Percentiles rank a stretch among this genome's conserved stretches.
These are phyloP conservation scores for Astropecten irregularis DNA, from an alignment of 53 echinoderm and acorn worm genomes.

Conservation along the genomic window DNA sequence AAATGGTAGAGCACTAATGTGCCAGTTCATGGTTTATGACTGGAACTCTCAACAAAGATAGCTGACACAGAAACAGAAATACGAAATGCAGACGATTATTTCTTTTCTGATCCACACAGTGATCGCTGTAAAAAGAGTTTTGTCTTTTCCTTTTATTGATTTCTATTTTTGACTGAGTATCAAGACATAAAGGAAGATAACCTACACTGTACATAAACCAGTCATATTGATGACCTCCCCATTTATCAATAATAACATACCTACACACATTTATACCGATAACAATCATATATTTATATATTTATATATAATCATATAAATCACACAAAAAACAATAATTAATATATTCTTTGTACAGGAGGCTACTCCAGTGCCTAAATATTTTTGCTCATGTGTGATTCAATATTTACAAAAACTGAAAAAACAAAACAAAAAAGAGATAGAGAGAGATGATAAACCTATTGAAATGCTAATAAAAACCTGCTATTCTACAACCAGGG, in stretches of 20 bases:
- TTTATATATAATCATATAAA: conserved; percentile 58
- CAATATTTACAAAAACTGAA: conserved; percentile 44
- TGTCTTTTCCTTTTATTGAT: conserved; percentile 42
- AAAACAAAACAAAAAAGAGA: neutral
- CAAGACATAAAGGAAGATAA: conserved; percentile 4
- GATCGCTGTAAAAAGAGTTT: conserved; percentile 40
- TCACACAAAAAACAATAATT: conserved; percentile 54
- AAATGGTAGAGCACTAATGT: no score
- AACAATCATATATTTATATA: conserved; percentile 61
- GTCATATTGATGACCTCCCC: neutral
- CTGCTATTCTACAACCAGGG: no score
- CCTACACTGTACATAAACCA: conserved; percentile 44
- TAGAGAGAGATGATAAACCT: neutral
- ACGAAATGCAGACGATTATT: no score
- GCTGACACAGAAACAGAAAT: no score
- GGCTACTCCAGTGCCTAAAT: conserved; percentile 18
- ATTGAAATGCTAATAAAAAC: no score
- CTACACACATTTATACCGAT: conserved; percentile 19
- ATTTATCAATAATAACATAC: conserved; percentile 2
- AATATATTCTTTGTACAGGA: conserved; percentile 52
- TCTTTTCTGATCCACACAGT: conserved; percentile 24
- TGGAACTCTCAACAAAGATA: no score
- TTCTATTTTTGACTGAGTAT: conserved; percentile 44
- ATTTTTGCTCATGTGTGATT: conserved; percentile 15
- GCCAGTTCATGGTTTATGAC: no score